A percentile compares a stretch with the other conserved stretches of the same genome.
These are phyloP conservation scores for Ferdinandea cuprea DNA, from an alignment of 2,888 invertebrate genomes.

Conservation along the genomic window DNA sequence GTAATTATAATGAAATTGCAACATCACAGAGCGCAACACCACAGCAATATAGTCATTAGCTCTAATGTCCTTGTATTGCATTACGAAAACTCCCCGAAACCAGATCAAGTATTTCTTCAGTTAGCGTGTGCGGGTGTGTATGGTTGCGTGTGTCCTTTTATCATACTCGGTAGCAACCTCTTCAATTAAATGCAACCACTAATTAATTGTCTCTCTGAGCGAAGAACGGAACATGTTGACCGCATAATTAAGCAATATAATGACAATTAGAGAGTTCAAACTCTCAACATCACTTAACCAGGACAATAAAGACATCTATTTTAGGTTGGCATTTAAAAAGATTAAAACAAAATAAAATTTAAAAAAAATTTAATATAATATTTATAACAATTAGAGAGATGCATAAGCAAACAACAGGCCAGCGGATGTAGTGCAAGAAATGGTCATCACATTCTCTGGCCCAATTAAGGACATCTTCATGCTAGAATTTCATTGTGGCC, in stretches of 20 bases:
- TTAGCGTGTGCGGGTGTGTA: no score
- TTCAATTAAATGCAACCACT: slow-evolving; percentile 21
- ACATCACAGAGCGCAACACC: background rate
- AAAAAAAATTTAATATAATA: slow-evolving; percentile 11
- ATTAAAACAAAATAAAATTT: background rate
- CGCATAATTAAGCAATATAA: slow-evolving; percentile 55
- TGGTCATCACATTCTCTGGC: slow-evolving; percentile 29
- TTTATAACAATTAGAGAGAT: no score
- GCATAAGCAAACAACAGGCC: slow-evolving; percentile 18
- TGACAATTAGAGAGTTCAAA: slow-evolving; percentile 42
- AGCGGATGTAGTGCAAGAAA: slow-evolving; percentile 34
- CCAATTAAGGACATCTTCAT: slow-evolving; percentile 39
- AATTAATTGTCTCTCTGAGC: slow-evolving; percentile 14
- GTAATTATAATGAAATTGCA: background rate
- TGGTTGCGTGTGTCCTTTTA: background rate
- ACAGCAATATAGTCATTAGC: slow-evolving; percentile 4
- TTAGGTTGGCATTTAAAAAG: no score
- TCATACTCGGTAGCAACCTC: background rate
- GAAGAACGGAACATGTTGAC: slow-evolving; percentile 7
- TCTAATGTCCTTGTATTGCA: background rate
- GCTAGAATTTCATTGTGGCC: slow-evolving; percentile 39
- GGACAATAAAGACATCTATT: slow-evolving; percentile 22
- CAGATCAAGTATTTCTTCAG: slow-evolving; percentile 4
- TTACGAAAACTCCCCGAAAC: background rate
- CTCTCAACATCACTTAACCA: slow-evolving; percentile 16